phyloP scores from a whole-genome alignment of 1,140 invertebrate species.

The Eufriesea mexicana region DNA sequence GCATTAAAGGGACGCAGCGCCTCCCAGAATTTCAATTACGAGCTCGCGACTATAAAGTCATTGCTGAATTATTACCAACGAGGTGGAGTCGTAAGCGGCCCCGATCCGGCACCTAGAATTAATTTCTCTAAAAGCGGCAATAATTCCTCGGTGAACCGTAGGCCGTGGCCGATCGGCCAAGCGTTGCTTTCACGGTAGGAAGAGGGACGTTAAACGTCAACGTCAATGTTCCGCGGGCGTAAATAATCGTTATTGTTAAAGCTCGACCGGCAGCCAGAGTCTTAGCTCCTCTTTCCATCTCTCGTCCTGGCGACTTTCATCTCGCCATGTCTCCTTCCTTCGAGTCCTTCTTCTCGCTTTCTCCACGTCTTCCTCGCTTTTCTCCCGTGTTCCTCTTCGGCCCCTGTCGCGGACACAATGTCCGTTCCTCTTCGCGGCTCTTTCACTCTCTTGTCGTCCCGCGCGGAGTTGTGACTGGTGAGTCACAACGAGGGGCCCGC shows the following conservation, averaged over 20 bases:
- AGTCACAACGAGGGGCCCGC: constrained; percentile 61
- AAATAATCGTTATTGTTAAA: constrained; percentile 81
- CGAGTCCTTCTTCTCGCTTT: too few relatives aligned
- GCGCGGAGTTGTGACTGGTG: constrained; percentile 56
- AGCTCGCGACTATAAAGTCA: constrained; percentile 29
- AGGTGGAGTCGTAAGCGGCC: constrained; percentile 10
- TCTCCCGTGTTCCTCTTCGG: background rate
- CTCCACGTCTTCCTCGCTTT: background rate
- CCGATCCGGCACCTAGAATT: constrained; percentile 58
- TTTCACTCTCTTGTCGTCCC: constrained; percentile 41
- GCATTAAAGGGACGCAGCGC: background rate
- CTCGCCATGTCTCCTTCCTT: background rate
- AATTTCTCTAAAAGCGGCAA: constrained; percentile 57
- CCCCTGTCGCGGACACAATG: constrained; percentile 4
- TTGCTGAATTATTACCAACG: constrained; percentile 53
- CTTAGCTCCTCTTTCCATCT: constrained; percentile 21
- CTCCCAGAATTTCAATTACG: constrained; percentile 38
- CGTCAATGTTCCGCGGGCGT: constrained; percentile 72
- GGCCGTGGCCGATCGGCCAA: constrained; percentile 50
- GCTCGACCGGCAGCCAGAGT: constrained; percentile 49
- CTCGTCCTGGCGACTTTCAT: background rate
- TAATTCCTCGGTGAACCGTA: constrained; percentile 45
- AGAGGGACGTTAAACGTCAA: constrained; percentile 78
- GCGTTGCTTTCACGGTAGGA: constrained; percentile 62
- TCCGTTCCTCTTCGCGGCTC: constrained; percentile 34